A percentile compares a stretch with the other conserved stretches of the same genome.
These are phyloP conservation scores for Poicephalus gulielmi DNA, from an alignment of 2,113 vertebrate genomes.

Conservation along the genomic window DNA sequence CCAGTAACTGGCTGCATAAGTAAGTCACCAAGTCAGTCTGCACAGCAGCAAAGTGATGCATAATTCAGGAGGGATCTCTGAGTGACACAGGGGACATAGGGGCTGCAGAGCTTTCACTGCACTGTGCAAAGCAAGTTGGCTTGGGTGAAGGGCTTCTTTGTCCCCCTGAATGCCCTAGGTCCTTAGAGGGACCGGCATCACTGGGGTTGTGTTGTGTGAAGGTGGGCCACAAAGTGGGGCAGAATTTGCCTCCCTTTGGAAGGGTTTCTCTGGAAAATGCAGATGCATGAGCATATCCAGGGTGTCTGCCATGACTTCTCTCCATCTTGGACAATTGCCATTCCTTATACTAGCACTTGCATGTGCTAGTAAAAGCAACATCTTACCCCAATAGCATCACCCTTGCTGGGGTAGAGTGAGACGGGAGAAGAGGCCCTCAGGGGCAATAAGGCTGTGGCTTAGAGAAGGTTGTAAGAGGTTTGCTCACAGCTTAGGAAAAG, in stretches of 20 bases:
- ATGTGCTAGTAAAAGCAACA: neutral
- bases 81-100: neutral
- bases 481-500: neutral
- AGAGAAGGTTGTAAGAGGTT: neutral
- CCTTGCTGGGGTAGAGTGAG: neutral
- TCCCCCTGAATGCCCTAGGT: neutral
- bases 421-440: neutral
- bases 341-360: neutral
- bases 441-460: fast-evolving
- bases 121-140: neutral
- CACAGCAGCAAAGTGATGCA: neutral
- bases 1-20: neutral
- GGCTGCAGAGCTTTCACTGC: neutral
- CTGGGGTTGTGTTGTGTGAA: neutral
- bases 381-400: neutral
- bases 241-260: neutral
- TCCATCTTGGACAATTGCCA: neutral
- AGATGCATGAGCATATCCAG: fast-evolving
- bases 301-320: neutral
- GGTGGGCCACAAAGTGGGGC: fast-evolving
- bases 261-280: neutral
- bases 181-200: neutral
- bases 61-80: neutral
- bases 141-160: neutral
- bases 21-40: neutral